A percentile compares a stretch with the other conserved stretches of the same genome.
Evolutionary conservation across 2,888 invertebrate species (phyloP).

Genomic region (Tipula confusa): DNA sequence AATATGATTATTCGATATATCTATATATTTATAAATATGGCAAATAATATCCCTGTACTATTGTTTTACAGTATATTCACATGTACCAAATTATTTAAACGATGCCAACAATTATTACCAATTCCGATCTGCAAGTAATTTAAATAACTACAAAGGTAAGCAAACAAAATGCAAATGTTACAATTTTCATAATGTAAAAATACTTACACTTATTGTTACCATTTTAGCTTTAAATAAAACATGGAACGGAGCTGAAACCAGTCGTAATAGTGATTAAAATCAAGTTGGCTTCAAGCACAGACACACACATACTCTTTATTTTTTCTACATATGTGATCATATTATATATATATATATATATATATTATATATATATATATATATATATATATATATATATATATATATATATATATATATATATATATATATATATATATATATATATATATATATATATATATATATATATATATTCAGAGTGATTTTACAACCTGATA

Average conservation of each 20-base stretch:
- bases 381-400: too few species aligned
- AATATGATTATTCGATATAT: background rate
- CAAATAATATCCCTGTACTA: background rate
- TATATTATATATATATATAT: too few species aligned
- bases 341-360: too few species aligned
- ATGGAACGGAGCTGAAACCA: background rate
- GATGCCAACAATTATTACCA: background rate
- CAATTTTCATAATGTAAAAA: too few species aligned
- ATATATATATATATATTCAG: too few species aligned
- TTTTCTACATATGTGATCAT: too few species aligned
- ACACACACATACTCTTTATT: too few species aligned
- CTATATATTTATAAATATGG: background rate
- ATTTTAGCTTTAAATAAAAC: background rate
- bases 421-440: too few species aligned
- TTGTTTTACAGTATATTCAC: conserved; percentile 4
- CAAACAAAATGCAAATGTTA: background rate
- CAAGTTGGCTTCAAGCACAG: too few species aligned
- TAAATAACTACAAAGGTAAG: background rate
- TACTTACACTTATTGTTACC: background rate
- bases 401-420: too few species aligned
- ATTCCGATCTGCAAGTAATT: background rate
- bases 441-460: too few species aligned
- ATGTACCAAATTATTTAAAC: background rate
- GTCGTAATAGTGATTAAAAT: background rate
- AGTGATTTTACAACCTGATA: too few species aligned